Conservation (phyloP, 2,113 vertebrate genomes). For the Rafetus swinhoei region DNA sequence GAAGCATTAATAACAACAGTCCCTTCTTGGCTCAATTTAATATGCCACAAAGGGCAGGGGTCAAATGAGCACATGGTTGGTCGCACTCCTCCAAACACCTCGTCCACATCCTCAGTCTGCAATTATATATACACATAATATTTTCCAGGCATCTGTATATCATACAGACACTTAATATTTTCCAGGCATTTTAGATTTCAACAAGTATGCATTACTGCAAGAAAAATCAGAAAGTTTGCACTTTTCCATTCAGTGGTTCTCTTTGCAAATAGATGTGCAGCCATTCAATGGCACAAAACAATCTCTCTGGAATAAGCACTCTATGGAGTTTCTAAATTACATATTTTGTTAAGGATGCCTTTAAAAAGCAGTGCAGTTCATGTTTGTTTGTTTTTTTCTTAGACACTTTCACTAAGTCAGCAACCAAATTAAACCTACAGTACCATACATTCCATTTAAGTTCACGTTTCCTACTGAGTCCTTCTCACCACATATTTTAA, state of each 20-base stretch:
- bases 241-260: conserved; percentile 23
- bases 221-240: conserved; percentile 51
- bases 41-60: too few species aligned
- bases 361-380: neutral
- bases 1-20: too few species aligned
- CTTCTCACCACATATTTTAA: neutral
- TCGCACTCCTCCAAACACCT: too few species aligned
- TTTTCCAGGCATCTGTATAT: neutral
- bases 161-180: neutral
- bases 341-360: neutral
- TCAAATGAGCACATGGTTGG: too few species aligned
- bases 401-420: neutral
- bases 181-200: neutral
- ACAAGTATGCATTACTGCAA: neutral
- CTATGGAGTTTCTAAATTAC: neutral
- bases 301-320: conserved; percentile 4
- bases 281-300: conserved; percentile 1
- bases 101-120: too few species aligned
- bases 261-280: conserved; percentile 16
- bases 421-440: conserved; percentile 9
- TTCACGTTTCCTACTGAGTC: neutral
- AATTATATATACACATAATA: neutral
- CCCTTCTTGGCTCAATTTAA: too few species aligned
- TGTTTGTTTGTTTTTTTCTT: neutral
- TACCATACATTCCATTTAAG: neutral